These are phyloP conservation scores for Drosophila neutralis DNA, from an alignment of 2,888 invertebrate species.

Conservation along the genomic window DNA sequence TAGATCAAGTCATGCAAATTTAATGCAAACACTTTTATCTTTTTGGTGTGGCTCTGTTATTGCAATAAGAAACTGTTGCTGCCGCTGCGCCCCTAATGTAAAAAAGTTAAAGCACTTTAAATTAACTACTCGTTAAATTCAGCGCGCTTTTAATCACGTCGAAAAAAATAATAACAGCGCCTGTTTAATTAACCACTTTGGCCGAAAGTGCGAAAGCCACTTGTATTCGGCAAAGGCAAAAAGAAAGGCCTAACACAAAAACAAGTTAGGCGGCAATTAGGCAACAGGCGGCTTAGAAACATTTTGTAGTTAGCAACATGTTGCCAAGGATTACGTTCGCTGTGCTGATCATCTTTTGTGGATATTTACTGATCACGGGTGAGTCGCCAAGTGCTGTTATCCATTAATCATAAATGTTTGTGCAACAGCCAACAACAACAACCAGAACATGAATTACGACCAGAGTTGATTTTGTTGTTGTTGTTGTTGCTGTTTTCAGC, in stretches of 20 bases:
- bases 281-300: conserved; percentile 32
- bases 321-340: conserved; percentile 81
- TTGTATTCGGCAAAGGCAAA: background rate
- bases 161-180: background rate
- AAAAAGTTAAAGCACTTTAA: conserved; percentile 22
- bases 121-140: conserved; percentile 16
- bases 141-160: conserved; percentile 35
- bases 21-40: conserved; percentile 32
- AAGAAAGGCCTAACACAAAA: background rate
- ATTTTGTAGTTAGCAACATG: conserved; percentile 69
- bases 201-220: background rate
- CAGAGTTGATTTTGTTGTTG: conserved; percentile 12
- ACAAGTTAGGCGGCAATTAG: background rate
- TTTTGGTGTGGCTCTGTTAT: conserved; percentile 40
- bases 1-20: conserved; percentile 54
- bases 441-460: conserved; percentile 57
- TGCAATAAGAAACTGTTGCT: conserved; percentile 15
- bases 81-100: conserved; percentile 22
- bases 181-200: conserved; percentile 7
- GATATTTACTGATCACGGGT: conserved; percentile 84
- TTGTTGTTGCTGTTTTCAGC: conserved; percentile 22
- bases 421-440: conserved; percentile 45
- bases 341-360: conserved; percentile 82
- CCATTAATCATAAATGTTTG: conserved; percentile 59
- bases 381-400: conserved; percentile 56